Percentiles rank a stretch among this genome's conserved stretches.
phyloP scores from a whole-genome alignment of 2,113 vertebrate genomes.

The Perccottus glenii region DNA sequence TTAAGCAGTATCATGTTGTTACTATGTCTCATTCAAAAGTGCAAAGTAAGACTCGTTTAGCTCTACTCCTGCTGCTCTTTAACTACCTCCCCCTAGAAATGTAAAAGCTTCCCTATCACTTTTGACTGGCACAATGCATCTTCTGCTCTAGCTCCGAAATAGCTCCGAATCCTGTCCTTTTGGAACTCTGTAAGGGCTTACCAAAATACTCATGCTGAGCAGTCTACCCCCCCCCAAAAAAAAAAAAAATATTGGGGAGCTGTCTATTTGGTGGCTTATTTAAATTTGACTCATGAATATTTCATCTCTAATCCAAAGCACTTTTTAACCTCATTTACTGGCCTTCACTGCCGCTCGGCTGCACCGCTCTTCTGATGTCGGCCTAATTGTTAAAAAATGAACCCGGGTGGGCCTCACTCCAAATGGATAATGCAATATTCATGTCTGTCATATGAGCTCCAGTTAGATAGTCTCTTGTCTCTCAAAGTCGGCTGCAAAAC shows the following conservation, averaged over 20 bases:
- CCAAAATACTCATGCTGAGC: conserved; percentile 53
- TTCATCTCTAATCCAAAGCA: conserved; percentile 67
- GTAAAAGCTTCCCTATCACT: conserved; percentile 35
- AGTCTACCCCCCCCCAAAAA: conserved; percentile 38
- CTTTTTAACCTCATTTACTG: conserved; percentile 66
- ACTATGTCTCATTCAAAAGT: conserved; percentile 20
- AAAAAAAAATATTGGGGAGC: conserved; percentile 48
- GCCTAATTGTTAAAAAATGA: conserved; percentile 32
- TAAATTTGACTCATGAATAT: conserved; percentile 76
- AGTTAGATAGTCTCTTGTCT: conserved; percentile 36
- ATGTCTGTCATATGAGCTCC: conserved; percentile 54
- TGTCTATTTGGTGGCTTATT: conserved; percentile 70
- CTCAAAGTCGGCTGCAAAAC: conserved; percentile 32
- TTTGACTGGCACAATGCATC: conserved; percentile 35
- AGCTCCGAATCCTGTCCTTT: conserved; percentile 51
- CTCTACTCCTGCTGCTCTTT: conserved; percentile 10
- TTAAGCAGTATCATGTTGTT: neutral
- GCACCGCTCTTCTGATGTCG: conserved; percentile 41
- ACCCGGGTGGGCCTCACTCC: conserved; percentile 24
- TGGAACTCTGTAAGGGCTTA: conserved; percentile 48
- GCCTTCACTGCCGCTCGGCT: conserved; percentile 23
- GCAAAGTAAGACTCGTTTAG: conserved; percentile 23
- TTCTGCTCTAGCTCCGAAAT: conserved; percentile 39
- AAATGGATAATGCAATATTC: conserved; percentile 60
- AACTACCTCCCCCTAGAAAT: conserved; percentile 35